Base-by-base conservation (phyloP, 92 coral and sea anemone genomes). In the Zoanthus gigantus region DNA sequence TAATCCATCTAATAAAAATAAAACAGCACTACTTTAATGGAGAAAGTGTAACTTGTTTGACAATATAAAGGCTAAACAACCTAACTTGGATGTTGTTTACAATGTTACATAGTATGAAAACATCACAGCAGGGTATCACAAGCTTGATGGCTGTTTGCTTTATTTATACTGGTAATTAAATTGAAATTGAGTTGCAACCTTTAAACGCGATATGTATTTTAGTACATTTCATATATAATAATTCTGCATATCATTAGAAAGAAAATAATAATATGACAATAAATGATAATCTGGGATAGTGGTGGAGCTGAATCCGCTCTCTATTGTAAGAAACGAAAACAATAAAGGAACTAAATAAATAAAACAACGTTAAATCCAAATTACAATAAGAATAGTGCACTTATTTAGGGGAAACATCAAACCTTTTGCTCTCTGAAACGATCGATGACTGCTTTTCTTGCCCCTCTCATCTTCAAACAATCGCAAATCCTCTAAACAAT, bases 1-100 rank as follows among this genome's bases (percentile, higher is more conserved):
- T 75, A 86, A 63, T 86, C 83, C 89, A 86, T 86, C 89, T 86
- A 74, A 76, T 86, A 16, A 58, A 58, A 58, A 58, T 58, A 58
- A 58, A 58, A 58, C 66, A 58, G 66, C 66, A 58, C 66, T 58
- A 58, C 66, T 58, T 58, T 58, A 58, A 58, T 58, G 66, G 66
- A 58, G 66, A 58, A 58, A 58, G 66, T 58, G 66, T 58, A 58
- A 58, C 66, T 58, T 58, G 66, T 58, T 58, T 58, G 66, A 58
- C 66, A 15, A 90, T 82, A 65, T 91, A 90, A 13, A 90, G 88
- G 74, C 74, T 69, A 28, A 69, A 69, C 11, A 69, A 69, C 74
- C 74, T 69, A 69, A 69, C 45, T 69, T 30, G 74, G 37, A 69
- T 69, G 74, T 69, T 69, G 74, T 28, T 69, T 69, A 69, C 74